Percentiles rank a stretch among this genome's conserved stretches.
phyloP scores from a whole-genome alignment of 2,888 invertebrate species.

The Hemithea aestivaria region DNA sequence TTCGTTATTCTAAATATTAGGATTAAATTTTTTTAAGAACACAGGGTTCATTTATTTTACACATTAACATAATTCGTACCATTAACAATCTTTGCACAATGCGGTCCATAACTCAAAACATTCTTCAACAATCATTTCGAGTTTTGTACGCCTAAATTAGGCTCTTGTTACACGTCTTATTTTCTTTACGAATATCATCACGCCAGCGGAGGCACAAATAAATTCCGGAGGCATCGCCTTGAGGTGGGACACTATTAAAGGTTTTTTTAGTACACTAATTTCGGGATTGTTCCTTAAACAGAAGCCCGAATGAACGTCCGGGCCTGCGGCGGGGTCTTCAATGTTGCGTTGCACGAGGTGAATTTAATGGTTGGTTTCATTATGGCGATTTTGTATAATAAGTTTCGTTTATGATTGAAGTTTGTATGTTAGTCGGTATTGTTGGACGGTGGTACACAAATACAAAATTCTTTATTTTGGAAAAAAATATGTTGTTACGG shows the following conservation, averaged over 20 bases:
- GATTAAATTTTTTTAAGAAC: no score
- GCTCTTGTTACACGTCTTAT: conserved; percentile 8
- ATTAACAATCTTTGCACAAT: no score
- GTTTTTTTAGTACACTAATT: conserved; percentile 58
- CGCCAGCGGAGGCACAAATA: conserved; percentile 8
- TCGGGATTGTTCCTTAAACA: conserved; percentile 65
- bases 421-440: no score
- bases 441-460: no score
- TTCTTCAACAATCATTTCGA: conserved; percentile 1
- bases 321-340: conserved; percentile 49
- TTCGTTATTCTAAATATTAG: no score
- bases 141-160: conserved; percentile 6
- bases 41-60: no score
- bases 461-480: no score
- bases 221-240: conserved; percentile 14
- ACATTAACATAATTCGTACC: no score
- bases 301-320: conserved; percentile 70
- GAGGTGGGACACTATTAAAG: conserved; percentile 23
- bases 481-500: no score
- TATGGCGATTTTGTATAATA: no score
- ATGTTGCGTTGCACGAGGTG: conserved; percentile 39
- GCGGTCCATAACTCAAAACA: conserved; percentile 1
- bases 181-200: conserved; percentile 12
- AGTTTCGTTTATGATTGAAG: no score
- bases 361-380: conserved; percentile 5